phyloP scores from a whole-genome alignment of 2,797 vertebrate species.

The Thamnophis elegans region DNA sequence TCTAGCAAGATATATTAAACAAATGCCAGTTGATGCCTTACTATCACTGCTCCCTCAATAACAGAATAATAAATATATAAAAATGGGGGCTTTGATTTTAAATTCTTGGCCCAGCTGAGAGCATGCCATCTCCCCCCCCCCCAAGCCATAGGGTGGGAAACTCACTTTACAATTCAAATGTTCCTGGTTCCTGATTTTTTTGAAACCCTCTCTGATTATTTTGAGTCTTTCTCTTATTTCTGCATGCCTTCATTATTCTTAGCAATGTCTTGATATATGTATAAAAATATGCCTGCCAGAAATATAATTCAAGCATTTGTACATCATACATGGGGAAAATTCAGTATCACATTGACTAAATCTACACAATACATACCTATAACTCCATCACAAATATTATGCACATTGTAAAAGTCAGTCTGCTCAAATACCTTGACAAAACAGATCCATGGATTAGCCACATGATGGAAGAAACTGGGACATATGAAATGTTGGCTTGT shows the following conservation, averaged over 20 bases:
- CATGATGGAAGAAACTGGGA: neutral
- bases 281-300: neutral
- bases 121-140: neutral
- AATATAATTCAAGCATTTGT: slow-evolving; percentile 1
- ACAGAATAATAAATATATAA: slow-evolving; percentile 11
- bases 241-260: neutral
- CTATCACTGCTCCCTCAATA: neutral
- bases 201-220: neutral
- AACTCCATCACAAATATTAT: neutral
- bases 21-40: neutral
- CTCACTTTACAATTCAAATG: neutral
- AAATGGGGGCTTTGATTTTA: neutral
- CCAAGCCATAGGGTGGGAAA: neutral
- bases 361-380: neutral
- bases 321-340: neutral
- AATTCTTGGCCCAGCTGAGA: neutral
- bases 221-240: neutral
- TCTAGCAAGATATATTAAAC: slow-evolving; percentile 7
- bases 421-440: neutral
- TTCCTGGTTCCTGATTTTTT: neutral
- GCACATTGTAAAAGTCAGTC: neutral
- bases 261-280: neutral
- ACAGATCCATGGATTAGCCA: neutral
- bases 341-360: neutral
- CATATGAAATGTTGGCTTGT: neutral